A percentile compares a stretch with the other conserved stretches of the same genome.
Conservation (phyloP, 2,888 invertebrate genomes). For the Catocala fraxini region DNA sequence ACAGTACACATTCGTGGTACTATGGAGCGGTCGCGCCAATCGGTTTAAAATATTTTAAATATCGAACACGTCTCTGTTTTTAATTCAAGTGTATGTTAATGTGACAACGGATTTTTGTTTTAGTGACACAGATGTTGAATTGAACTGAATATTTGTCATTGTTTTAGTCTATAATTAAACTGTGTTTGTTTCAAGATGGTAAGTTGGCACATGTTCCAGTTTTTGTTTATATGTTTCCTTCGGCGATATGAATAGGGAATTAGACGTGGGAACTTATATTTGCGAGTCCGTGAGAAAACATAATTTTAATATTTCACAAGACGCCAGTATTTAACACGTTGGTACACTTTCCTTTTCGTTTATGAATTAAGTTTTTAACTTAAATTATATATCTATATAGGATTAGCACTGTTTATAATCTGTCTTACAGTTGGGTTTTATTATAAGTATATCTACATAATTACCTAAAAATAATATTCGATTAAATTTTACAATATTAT, state of each 20-base stretch:
- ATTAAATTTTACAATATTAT: too few relatives aligned
- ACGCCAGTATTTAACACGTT: not conserved
- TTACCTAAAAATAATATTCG: too few relatives aligned
- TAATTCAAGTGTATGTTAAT: conserved; percentile 18
- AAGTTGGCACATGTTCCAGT: conserved; percentile 49
- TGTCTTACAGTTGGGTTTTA: too few relatives aligned
- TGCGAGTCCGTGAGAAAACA: not conserved
- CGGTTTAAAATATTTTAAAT: conserved; percentile 26
- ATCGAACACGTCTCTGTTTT: conserved; percentile 28
- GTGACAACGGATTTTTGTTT: conserved; percentile 23
- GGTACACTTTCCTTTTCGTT: too few relatives aligned
- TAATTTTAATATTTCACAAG: not conserved
- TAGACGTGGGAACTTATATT: not conserved
- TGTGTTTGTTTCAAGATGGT: conserved; percentile 45
- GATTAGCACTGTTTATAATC: too few relatives aligned
- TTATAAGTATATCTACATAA: too few relatives aligned
- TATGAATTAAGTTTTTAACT: too few relatives aligned
- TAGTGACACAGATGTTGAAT: conserved; percentile 13
- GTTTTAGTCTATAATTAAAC: conserved; percentile 28
- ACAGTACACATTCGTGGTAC: conserved; percentile 45
- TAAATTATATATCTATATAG: too few relatives aligned
- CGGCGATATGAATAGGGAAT: conserved; percentile 13
- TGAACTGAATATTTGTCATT: conserved; percentile 20
- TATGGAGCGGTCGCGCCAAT: conserved; percentile 43
- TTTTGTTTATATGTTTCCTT: conserved; percentile 36